Evolutionary conservation across 2,797 vertebrate species (phyloP).

Genomic region (Echiichthys vipera): DNA sequence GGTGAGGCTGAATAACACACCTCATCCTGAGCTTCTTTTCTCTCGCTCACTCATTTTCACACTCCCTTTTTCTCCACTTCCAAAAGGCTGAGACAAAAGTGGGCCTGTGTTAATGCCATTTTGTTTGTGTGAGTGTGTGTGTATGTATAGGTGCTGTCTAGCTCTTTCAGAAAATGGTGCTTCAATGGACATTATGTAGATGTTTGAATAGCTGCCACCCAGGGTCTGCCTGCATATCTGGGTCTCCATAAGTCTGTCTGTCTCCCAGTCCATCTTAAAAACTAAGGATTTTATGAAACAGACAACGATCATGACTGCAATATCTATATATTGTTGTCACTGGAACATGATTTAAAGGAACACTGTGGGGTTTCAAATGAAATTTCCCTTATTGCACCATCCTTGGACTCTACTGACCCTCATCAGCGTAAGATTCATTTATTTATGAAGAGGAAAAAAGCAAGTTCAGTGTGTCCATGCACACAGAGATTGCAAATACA

Average conservation of each 20-base stretch:
- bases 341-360: not conserved
- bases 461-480: not conserved
- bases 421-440: not conserved
- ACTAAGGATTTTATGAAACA: conserved; percentile 14
- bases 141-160: conserved; percentile 49
- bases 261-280: conserved; percentile 40
- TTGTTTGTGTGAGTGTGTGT: conserved; percentile 52
- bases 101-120: conserved; percentile 70
- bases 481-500: not conserved
- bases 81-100: conserved; percentile 82
- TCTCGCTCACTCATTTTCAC: conserved; percentile 80
- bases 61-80: conserved; percentile 73
- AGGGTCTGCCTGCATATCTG: conserved; percentile 49
- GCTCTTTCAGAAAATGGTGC: conserved; percentile 72
- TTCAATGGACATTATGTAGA: conserved; percentile 78
- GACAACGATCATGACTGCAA: conserved; percentile 2
- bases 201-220: conserved; percentile 70
- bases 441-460: not conserved
- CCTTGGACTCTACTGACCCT: not conserved
- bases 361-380: not conserved
- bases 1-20: conserved; percentile 88
- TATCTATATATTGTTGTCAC: not conserved
- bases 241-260: conserved; percentile 40
- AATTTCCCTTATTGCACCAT: not conserved
- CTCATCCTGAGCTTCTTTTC: conserved; percentile 82